These are phyloP conservation scores for Epinotia demarniana DNA, from an alignment of 2,888 invertebrate genomes.

Conservation along the genomic window DNA sequence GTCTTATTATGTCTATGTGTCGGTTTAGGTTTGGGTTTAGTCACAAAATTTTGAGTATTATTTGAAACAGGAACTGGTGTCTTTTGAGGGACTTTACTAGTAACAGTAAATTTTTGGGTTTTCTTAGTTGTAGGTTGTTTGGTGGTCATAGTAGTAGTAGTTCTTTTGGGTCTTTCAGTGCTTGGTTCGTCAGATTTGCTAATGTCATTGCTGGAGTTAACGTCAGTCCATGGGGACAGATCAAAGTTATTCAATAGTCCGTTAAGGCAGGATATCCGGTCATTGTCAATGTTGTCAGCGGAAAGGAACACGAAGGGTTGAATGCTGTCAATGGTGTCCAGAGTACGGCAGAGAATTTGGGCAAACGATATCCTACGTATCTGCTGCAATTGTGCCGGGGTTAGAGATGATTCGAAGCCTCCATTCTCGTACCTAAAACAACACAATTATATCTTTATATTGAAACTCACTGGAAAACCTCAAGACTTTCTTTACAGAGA, in stretches of 20 bases:
- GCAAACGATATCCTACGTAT: constrained; percentile 89
- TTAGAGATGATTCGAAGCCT: constrained; percentile 89
- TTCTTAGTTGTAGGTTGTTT: constrained; percentile 59
- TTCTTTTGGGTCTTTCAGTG: constrained; percentile 47
- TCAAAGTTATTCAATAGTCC: constrained; percentile 84
- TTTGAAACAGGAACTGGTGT: constrained; percentile 52
- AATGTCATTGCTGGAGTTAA: constrained; percentile 71
- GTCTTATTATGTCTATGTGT: constrained; percentile 57
- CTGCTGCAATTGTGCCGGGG: constrained; percentile 90
- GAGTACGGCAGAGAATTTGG: constrained; percentile 88
- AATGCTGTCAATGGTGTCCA: constrained; percentile 86
- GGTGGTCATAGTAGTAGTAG: constrained; percentile 54
- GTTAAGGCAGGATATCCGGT: constrained; percentile 84
- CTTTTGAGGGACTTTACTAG: constrained; percentile 55
- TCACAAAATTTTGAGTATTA: constrained; percentile 51
- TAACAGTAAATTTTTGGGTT: constrained; percentile 48
- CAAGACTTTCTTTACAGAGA: background rate
- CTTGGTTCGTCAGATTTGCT: constrained; percentile 64
- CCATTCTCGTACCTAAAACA: constrained; percentile 89
- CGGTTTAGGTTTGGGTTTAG: constrained; percentile 56
- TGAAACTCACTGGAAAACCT: background rate
- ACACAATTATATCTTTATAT: background rate
- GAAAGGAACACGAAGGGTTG: constrained; percentile 89
- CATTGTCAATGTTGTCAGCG: constrained; percentile 85
- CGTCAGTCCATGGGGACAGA: constrained; percentile 86